These are phyloP conservation scores for Dendrophyllia cribrosa DNA, from an alignment of 64 coral and sea anemone genomes.

Conservation along the genomic window DNA sequence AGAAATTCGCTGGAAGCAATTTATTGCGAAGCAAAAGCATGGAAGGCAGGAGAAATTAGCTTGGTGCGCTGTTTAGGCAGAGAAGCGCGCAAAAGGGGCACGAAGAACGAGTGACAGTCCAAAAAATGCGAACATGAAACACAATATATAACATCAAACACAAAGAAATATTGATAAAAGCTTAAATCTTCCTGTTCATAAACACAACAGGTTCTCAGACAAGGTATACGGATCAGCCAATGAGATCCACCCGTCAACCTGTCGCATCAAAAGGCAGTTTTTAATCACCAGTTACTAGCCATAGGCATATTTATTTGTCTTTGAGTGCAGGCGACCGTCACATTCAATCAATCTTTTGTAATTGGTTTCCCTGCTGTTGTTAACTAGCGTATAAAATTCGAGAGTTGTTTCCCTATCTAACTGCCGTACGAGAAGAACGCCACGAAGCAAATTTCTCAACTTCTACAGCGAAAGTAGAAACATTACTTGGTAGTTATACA, in stretches of 20 bases:
- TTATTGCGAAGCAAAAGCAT: too few species aligned
- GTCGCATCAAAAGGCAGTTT: constrained; percentile 29
- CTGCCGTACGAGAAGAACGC: not conserved
- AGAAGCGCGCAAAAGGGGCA: too few species aligned
- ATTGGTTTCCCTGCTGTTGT: not conserved
- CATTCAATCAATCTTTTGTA: constrained; percentile 21
- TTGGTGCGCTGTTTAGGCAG: too few species aligned
- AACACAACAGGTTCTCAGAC: constrained; percentile 74
- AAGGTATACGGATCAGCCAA: constrained; percentile 65
- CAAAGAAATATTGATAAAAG: not conserved
- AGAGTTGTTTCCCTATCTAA: not conserved
- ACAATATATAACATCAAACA: not conserved
- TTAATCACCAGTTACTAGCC: constrained; percentile 60
- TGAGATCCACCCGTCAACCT: constrained; percentile 25
- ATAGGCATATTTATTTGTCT: constrained; percentile 46
- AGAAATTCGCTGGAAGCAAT: not conserved
- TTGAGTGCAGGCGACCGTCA: not conserved
- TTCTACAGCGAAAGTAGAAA: not conserved
- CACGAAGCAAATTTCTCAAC: not conserved
- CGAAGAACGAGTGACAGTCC: too few species aligned
- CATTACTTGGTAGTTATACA: not conserved
- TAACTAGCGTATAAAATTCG: not conserved
- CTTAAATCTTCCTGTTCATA: constrained; percentile 5
- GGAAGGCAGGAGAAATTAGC: not conserved
- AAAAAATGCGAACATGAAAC: not conserved